Evolutionary conservation across 2,113 vertebrate genomes (phyloP).

Genomic region (Erythrocebus patas): DNA sequence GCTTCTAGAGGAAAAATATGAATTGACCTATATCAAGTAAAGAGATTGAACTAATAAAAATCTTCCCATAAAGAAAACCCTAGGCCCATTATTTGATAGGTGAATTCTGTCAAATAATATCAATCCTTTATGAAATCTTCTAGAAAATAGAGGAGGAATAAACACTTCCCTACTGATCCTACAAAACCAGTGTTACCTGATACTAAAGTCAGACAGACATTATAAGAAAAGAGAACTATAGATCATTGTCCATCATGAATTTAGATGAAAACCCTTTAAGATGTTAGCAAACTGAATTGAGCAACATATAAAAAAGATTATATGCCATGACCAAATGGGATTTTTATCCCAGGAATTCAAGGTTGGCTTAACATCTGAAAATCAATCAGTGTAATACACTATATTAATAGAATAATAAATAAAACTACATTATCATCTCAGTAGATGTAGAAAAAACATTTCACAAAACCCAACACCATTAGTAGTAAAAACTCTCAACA

Average conservation of each 20-base stretch:
- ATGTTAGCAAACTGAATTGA: not conserved
- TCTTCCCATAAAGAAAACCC: not conserved
- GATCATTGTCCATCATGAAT: not conserved
- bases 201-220: not conserved
- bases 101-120: not conserved
- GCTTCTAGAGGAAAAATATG: not conserved
- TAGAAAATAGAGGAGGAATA: not conserved
- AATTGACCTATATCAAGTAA: not conserved
- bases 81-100: not conserved
- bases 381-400: not conserved
- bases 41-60: constrained; percentile 30
- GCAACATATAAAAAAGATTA: not conserved
- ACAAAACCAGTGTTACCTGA: not conserved
- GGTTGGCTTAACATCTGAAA: constrained; percentile 37
- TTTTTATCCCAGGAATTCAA: constrained; percentile 31
- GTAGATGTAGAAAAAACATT: not conserved
- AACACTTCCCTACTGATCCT: not conserved
- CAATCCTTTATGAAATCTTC: not conserved
- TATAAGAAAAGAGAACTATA: not conserved
- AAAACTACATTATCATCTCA: not conserved
- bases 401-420: not conserved
- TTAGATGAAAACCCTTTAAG: not conserved
- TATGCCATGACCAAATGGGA: not conserved
- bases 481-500: not conserved
- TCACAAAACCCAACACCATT: not conserved